Percentiles rank a stretch among this genome's conserved stretches.
These are phyloP conservation scores for Abscondita cerata DNA, from an alignment of 2,888 invertebrate genomes.

Conservation along the genomic window DNA sequence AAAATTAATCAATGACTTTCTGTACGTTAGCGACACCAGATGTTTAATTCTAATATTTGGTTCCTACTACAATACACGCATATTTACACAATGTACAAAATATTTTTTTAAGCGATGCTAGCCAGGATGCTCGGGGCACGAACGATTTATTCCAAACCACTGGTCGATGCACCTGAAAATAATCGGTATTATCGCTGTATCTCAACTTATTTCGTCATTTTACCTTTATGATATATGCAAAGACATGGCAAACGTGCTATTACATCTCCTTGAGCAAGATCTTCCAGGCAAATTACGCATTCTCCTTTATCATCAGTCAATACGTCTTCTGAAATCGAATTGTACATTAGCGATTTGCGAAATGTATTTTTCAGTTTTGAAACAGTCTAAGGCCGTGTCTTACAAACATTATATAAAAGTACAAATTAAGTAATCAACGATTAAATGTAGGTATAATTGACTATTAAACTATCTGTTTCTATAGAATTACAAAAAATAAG, in stretches of 20 bases:
- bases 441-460: no score
- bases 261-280: slow-evolving; percentile 92
- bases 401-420: no score
- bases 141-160: slow-evolving; percentile 99
- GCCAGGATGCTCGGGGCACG: slow-evolving; percentile 98
- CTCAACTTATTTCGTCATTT: slow-evolving; percentile 57
- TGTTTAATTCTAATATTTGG: slow-evolving; percentile 37
- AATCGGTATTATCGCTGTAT: slow-evolving; percentile 31
- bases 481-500: no score
- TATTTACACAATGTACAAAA: slow-evolving; percentile 47
- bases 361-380: no score
- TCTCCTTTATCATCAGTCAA: slow-evolving; percentile 96
- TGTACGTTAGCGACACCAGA: slow-evolving; percentile 5
- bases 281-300: slow-evolving; percentile 98
- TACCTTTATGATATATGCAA: slow-evolving; percentile 99
- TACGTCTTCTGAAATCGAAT: slow-evolving; percentile 86
- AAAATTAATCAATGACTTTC: background rate
- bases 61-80: slow-evolving; percentile 46
- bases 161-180: slow-evolving; percentile 94
- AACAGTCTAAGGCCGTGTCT: no score
- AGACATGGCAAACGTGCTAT: slow-evolving; percentile 99
- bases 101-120: slow-evolving; percentile 59
- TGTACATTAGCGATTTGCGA: no score
- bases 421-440: no score
- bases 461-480: no score